Conservation (phyloP, 2,888 invertebrate species). For the Drosophila paramelanica region DNA sequence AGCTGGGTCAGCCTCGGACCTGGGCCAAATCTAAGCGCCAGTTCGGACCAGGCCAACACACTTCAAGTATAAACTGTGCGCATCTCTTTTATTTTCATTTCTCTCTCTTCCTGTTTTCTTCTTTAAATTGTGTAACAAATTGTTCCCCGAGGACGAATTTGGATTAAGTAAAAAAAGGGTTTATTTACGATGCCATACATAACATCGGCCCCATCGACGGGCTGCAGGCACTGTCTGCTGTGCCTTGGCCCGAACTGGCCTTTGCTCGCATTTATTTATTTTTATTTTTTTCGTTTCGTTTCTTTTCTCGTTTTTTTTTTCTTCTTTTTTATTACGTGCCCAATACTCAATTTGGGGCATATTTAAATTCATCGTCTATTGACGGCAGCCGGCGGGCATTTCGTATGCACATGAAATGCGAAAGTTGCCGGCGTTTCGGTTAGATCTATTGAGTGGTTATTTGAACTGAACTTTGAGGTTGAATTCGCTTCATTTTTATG, state of each 20-base stretch:
- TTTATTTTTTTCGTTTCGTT: neutral
- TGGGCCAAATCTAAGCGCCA: constrained; percentile 67
- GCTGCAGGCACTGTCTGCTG: constrained; percentile 25
- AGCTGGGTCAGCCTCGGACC: constrained; percentile 34
- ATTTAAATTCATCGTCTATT: constrained; percentile 81
- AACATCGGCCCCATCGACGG: constrained; percentile 44
- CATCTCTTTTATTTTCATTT: constrained; percentile 26
- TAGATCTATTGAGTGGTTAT: constrained; percentile 80
- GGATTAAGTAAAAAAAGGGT: constrained; percentile 80
- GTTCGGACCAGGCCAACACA: constrained; percentile 25
- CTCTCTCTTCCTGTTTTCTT: constrained; percentile 14
- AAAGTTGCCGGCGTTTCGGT: constrained; percentile 41
- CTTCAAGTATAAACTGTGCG: constrained; percentile 46
- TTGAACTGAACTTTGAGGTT: constrained; percentile 79
- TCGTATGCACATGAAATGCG: constrained; percentile 74
- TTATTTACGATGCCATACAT: constrained; percentile 80
- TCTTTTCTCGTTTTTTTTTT: constrained; percentile 20
- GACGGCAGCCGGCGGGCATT: constrained; percentile 74
- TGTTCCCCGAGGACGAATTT: constrained; percentile 81
- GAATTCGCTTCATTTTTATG: constrained; percentile 79
- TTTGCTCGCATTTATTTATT: constrained; percentile 6
- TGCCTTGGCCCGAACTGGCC: constrained; percentile 21
- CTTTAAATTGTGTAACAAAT: constrained; percentile 80
- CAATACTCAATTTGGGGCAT: constrained; percentile 80
- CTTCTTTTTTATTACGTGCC: constrained; percentile 75